Conservation (phyloP, 2,797 vertebrate genomes). For the Halcyon chelicuti region DNA sequence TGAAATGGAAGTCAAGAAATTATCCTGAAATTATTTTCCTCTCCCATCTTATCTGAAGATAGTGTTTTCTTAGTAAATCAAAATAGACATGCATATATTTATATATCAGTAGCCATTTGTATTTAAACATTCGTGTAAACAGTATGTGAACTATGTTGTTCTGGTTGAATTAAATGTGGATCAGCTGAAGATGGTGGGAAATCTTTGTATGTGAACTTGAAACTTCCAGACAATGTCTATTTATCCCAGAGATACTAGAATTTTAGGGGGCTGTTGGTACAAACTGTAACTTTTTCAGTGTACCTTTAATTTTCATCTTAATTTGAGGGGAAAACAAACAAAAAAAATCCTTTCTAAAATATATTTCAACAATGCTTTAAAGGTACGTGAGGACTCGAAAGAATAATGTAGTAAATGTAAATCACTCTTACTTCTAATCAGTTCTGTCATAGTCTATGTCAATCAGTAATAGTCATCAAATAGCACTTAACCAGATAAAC, state of each 20-base stretch:
- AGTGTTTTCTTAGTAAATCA: not conserved
- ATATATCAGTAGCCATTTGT: not conserved
- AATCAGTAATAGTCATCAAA: not conserved
- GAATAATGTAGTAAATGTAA: not conserved
- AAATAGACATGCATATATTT: not conserved
- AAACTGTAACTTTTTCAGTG: not conserved
- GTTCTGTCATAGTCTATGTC: not conserved
- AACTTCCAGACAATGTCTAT: not conserved
- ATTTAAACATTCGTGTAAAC: not conserved
- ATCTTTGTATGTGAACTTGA: not conserved
- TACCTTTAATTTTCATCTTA: not conserved
- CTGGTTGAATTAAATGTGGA: not conserved
- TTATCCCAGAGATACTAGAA: not conserved
- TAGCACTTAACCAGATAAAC: not conserved
- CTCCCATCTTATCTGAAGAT: not conserved
- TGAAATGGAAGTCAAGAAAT: not conserved
- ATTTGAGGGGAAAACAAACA: not conserved
- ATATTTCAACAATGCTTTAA: not conserved
- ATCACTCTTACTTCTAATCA: not conserved
- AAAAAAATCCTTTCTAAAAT: not conserved
- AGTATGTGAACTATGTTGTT: not conserved
- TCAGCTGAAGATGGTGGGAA: not conserved
- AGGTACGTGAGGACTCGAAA: not conserved
- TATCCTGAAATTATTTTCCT: not conserved
- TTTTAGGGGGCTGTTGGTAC: not conserved